Evolutionary conservation across 2,888 invertebrate species (phyloP).

Genomic region (Caenorhabditis drosophilae): DNA sequence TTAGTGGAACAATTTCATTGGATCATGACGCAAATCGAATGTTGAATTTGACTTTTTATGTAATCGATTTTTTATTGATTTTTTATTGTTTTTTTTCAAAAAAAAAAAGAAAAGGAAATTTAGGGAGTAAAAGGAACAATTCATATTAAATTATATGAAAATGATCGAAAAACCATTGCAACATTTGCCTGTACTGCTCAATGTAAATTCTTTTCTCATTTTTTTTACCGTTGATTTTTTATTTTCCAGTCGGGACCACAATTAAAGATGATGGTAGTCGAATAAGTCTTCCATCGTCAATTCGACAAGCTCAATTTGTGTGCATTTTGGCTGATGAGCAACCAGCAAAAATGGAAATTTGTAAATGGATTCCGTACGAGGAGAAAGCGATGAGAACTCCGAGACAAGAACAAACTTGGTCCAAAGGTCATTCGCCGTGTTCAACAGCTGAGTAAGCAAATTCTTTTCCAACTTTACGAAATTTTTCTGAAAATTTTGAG

Average conservation of each 20-base stretch:
- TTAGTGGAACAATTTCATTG: constrained; percentile 34
- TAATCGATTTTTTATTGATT: constrained; percentile 6
- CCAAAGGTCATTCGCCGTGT: constrained; percentile 35
- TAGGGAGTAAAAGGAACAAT: constrained; percentile 39
- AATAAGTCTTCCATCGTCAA: constrained; percentile 32
- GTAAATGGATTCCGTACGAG: constrained; percentile 42
- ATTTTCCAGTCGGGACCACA: constrained; percentile 23
- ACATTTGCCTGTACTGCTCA: constrained; percentile 37
- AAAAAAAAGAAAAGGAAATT: no score
- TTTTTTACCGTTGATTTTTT: no score
- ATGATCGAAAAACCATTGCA: constrained; percentile 24
- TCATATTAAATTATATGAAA: constrained; percentile 34
- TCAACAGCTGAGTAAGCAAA: constrained; percentile 21
- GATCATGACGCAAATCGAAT: constrained; percentile 39
- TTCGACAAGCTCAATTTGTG: constrained; percentile 33
- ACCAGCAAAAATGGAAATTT: constrained; percentile 27
- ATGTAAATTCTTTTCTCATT: constrained; percentile 28
- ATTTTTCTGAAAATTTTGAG: background rate
- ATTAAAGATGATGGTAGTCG: constrained; percentile 31
- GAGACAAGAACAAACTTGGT: constrained; percentile 34
- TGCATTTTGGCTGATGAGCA: constrained; percentile 40
- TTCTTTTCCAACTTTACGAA: background rate
- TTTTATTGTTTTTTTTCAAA: no score
- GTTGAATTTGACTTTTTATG: constrained; percentile 34
- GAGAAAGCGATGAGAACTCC: constrained; percentile 31